Conservation (phyloP, 2,113 vertebrate genomes). For the Isurus oxyrinchus region DNA sequence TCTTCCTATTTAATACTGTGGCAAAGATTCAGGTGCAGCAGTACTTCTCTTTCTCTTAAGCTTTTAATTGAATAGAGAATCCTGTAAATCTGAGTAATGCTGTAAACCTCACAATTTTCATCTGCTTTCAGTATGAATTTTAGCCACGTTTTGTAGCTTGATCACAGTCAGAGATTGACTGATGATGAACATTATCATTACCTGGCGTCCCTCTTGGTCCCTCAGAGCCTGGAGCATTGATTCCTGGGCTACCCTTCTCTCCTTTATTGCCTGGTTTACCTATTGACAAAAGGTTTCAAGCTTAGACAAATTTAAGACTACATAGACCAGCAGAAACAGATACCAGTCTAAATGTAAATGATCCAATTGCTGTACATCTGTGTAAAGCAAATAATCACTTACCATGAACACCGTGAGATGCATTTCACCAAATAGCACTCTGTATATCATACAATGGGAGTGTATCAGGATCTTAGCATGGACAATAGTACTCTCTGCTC, state of each 20-base stretch:
- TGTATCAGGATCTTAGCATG: not conserved
- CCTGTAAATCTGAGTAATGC: not conserved
- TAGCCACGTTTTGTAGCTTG: not conserved
- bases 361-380: not conserved
- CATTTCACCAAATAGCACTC: not conserved
- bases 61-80: not conserved
- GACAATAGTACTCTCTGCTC: not conserved
- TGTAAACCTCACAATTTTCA: not conserved
- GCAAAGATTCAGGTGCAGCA: not conserved
- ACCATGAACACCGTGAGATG: not conserved
- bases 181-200: constrained; percentile 38
- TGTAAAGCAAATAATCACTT: not conserved
- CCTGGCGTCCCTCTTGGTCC: constrained; percentile 50
- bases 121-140: not conserved
- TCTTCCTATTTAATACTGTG: not conserved
- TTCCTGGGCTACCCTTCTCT: constrained; percentile 45
- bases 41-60: not conserved
- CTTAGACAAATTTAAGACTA: constrained; percentile 36
- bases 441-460: not conserved
- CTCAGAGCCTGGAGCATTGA: constrained; percentile 40
- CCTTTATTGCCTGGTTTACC: constrained; percentile 50
- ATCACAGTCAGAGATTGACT: not conserved
- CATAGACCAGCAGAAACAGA: not conserved
- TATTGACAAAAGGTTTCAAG: constrained; percentile 37
- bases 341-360: not conserved